Conservation (phyloP, 1,140 invertebrate species). For the Rhyzopertha dominica region DNA sequence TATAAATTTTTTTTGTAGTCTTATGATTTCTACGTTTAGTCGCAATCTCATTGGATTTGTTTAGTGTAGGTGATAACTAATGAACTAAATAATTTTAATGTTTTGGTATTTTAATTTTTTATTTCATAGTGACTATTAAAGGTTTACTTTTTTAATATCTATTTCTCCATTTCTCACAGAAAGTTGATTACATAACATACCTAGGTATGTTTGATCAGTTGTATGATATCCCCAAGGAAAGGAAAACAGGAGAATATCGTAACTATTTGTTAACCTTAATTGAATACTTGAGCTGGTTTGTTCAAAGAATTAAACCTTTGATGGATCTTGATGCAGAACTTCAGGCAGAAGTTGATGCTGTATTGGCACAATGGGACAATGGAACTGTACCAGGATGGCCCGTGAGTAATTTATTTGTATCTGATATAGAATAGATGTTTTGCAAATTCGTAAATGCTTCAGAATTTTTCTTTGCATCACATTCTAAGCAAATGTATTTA, state of each 20-base stretch:
- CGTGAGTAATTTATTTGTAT: slow-evolving; percentile 49
- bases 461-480: not conserved
- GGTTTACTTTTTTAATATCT: slow-evolving; percentile 46
- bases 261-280: slow-evolving; percentile 81
- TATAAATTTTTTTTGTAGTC: too few species aligned
- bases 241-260: slow-evolving; percentile 89
- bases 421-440: slow-evolving; percentile 5
- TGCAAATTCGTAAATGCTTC: not conserved
- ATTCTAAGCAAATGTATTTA: not conserved
- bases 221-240: slow-evolving; percentile 92
- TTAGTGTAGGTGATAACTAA: too few species aligned
- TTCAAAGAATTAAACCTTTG: slow-evolving; percentile 84
- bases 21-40: too few species aligned
- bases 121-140: slow-evolving; percentile 3
- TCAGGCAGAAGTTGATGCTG: slow-evolving; percentile 69
- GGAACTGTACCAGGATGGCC: slow-evolving; percentile 93
- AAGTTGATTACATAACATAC: slow-evolving; percentile 95
- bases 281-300: slow-evolving; percentile 85
- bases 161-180: too few species aligned
- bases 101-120: too few species aligned
- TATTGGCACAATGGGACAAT: slow-evolving; percentile 81
- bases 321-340: slow-evolving; percentile 78
- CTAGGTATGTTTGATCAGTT: slow-evolving; percentile 92
- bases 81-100: too few species aligned
- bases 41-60: too few species aligned